Percentiles rank a stretch among this genome's conserved stretches.
Evolutionary conservation across 2,797 vertebrate genomes (phyloP).

Genomic region (Benthosema pterotum): DNA sequence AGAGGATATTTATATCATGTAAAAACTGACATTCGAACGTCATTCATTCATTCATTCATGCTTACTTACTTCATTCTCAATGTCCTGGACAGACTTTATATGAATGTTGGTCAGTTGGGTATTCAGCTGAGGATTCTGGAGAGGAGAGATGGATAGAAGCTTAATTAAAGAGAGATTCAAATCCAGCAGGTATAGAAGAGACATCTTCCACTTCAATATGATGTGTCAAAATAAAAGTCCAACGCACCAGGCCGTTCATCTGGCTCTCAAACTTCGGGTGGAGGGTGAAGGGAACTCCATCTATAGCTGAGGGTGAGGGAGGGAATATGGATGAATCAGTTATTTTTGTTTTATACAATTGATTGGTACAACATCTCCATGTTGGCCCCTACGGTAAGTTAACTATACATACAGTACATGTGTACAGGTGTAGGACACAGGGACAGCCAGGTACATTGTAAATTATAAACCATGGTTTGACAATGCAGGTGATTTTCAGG

Average conservation of each 20-base stretch:
- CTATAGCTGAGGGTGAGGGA: constrained; percentile 68
- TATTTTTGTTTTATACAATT: no score
- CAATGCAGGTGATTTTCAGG: no score
- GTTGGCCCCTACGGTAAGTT: no score
- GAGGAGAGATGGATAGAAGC: neutral
- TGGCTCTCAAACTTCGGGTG: constrained; percentile 77
- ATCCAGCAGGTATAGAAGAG: neutral
- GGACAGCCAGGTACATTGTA: no score
- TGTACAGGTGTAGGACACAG: no score
- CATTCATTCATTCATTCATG: neutral
- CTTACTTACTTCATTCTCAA: constrained; percentile 91
- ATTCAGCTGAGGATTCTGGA: constrained; percentile 60
- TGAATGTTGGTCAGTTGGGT: constrained; percentile 72
- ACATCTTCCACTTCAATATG: neutral
- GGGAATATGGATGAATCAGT: neutral
- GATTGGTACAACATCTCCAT: no score
- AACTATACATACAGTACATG: no score
- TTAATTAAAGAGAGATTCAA: constrained; percentile 2
- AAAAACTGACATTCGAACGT: no score
- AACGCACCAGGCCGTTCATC: constrained; percentile 58
- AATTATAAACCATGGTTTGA: no score
- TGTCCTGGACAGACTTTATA: constrained; percentile 89
- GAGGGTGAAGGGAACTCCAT: constrained; percentile 82
- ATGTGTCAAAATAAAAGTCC: neutral
- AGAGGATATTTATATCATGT: no score